phyloP scores from a whole-genome alignment of 2,888 invertebrate genomes.

The Villa cingulata region DNA sequence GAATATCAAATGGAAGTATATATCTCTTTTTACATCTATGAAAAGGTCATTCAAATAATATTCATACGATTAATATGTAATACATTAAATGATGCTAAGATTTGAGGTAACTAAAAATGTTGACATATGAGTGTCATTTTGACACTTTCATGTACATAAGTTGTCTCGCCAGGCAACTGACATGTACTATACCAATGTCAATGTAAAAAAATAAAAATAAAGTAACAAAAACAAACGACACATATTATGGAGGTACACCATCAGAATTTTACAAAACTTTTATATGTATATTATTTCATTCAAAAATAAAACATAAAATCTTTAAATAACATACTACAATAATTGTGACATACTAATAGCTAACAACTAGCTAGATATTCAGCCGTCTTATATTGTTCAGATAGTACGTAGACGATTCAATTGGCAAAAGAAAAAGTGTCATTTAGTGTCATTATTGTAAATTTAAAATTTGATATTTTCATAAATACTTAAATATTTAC shows the following conservation, averaged over 20 bases:
- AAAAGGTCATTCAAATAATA: not conserved
- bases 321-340: not conserved
- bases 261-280: too few species aligned
- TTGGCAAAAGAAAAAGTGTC: not conserved
- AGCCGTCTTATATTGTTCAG: too few species aligned
- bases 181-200: not conserved
- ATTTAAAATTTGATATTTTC: too few species aligned
- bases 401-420: not conserved
- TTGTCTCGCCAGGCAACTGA: not conserved
- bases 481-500: not conserved
- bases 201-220: not conserved
- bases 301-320: too few species aligned
- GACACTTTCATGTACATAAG: constrained; percentile 3
- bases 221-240: too few species aligned
- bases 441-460: not conserved
- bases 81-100: too few species aligned
- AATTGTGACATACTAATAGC: not conserved
- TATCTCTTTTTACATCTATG: not conserved
- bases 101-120: not conserved
- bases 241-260: too few species aligned
- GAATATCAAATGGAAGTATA: too few species aligned
- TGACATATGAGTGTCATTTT: constrained; percentile 4
- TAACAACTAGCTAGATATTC: too few species aligned
- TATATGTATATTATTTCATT: too few species aligned
- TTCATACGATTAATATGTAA: too few species aligned